Percentiles rank a stretch among this genome's conserved stretches.
These are phyloP conservation scores for Branchellion lobata DNA, from an alignment of 2,888 invertebrate genomes.

Conservation along the genomic window DNA sequence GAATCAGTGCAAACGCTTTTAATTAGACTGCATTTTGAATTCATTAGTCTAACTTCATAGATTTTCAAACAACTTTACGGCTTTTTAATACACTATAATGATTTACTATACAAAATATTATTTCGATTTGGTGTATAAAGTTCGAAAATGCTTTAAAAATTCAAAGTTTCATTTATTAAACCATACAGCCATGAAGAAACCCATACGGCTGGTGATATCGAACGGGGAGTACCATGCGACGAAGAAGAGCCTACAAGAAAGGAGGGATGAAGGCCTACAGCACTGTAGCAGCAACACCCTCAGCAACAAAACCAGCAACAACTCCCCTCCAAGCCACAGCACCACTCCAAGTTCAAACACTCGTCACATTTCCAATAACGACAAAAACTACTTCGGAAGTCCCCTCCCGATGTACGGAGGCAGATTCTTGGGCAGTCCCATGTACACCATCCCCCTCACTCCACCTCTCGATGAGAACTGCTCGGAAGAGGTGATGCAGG, in stretches of 20 bases:
- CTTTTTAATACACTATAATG: no score
- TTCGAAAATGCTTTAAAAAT: no score
- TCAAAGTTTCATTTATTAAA: no score
- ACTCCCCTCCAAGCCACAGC: neutral
- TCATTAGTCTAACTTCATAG: no score
- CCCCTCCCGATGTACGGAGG: constrained; percentile 30
- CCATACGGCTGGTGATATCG: constrained; percentile 23
- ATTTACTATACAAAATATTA: no score
- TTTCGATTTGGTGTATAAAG: no score
- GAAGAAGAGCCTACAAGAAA: neutral
- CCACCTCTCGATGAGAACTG: constrained; percentile 28
- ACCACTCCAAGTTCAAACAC: neutral
- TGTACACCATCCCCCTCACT: constrained; percentile 34
- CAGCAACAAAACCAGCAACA: neutral
- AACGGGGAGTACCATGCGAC: constrained; percentile 22
- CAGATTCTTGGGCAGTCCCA: constrained; percentile 28
- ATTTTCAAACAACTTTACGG: no score
- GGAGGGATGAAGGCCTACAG: neutral
- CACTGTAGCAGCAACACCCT: neutral
- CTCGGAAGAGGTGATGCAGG: neutral
- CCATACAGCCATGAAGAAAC: constrained; percentile 19
- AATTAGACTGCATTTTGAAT: no score
- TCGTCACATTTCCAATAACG: neutral
- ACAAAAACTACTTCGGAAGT: constrained; percentile 24
- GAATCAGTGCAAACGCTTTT: no score